Percentiles rank a stretch among this genome's conserved stretches.
phyloP scores from a whole-genome alignment of 2,888 invertebrate genomes.

The Acleris sparsana region DNA sequence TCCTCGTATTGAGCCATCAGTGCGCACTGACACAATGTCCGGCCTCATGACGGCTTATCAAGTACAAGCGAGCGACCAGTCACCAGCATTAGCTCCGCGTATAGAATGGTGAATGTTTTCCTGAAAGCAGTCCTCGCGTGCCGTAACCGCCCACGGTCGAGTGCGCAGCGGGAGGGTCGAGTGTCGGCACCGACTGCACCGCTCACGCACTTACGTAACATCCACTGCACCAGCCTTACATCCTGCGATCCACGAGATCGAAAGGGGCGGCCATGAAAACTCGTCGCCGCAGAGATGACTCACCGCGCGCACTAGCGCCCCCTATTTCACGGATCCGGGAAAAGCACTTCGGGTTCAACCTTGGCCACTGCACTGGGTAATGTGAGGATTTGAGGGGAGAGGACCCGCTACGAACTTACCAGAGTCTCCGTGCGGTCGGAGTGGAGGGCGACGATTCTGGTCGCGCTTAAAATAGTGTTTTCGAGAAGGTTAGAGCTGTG shows the following conservation, averaged over 20 bases:
- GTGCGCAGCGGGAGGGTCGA: conserved; percentile 65
- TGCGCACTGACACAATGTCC: conserved; percentile 48
- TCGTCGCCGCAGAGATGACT: conserved; percentile 79
- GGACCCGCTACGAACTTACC: conserved; percentile 70
- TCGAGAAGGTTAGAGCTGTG: conserved; percentile 62
- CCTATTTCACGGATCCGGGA: conserved; percentile 64
- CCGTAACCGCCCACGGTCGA: conserved; percentile 70
- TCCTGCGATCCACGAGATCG: conserved; percentile 66
- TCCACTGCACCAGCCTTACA: conserved; percentile 64
- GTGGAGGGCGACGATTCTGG: conserved; percentile 52
- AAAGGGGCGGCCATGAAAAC: conserved; percentile 77
- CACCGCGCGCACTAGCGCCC: conserved; percentile 75
- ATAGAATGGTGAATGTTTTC: conserved; percentile 81
- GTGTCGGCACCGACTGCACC: conserved; percentile 71
- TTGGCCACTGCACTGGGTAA: conserved; percentile 58
- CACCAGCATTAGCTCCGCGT: conserved; percentile 61
- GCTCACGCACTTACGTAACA: conserved; percentile 75
- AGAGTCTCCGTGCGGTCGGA: conserved; percentile 61
- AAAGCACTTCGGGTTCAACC: conserved; percentile 60
- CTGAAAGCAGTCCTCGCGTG: conserved; percentile 77
- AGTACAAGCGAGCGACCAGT: conserved; percentile 43
- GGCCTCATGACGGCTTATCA: conserved; percentile 54
- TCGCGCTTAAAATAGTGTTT: conserved; percentile 61
- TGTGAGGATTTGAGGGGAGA: conserved; percentile 32
- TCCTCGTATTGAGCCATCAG: conserved; percentile 43